phyloP scores from a whole-genome alignment of 1,140 invertebrate genomes.

The Harpegnathos saltator region DNA sequence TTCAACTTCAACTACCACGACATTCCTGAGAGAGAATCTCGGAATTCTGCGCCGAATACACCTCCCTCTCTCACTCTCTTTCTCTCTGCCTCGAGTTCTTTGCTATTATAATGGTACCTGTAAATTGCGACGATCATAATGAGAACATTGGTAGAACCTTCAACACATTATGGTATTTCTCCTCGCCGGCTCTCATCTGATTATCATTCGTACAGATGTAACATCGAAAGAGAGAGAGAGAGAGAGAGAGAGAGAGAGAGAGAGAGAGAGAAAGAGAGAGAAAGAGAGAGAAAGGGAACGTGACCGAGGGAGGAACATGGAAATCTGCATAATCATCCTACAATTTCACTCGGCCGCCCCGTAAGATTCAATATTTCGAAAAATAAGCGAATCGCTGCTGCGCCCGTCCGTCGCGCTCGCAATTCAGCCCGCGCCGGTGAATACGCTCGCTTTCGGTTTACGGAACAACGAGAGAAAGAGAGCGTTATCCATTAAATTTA shows the following conservation, averaged over 20 bases:
- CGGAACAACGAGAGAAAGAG: not conserved
- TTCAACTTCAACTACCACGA: conserved; percentile 70
- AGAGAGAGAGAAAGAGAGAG: too few species aligned
- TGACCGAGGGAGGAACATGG: too few species aligned
- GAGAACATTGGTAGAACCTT: conserved; percentile 34
- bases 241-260: too few species aligned
- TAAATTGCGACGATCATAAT: conserved; percentile 63
- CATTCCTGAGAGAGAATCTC: conserved; percentile 63
- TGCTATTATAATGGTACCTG: conserved; percentile 56
- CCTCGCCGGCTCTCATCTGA: conserved; percentile 21
- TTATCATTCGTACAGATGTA: conserved; percentile 5
- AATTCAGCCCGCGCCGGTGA: too few species aligned
- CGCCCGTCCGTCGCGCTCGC: too few species aligned
- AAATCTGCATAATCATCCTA: conserved; percentile 6
- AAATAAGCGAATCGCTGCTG: not conserved
- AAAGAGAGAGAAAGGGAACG: too few species aligned
- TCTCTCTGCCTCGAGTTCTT: conserved; percentile 46
- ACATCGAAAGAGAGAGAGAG: not conserved
- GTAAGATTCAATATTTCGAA: conserved; percentile 13
- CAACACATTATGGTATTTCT: conserved; percentile 32
- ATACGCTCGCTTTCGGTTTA: not conserved
- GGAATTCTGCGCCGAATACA: conserved; percentile 63
- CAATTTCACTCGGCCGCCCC: not conserved
- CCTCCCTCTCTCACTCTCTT: too few species aligned
- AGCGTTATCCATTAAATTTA: conserved; percentile 17